Evolutionary conservation across 2,113 vertebrate genomes (phyloP).

Genomic region (Mungos mungo): DNA sequence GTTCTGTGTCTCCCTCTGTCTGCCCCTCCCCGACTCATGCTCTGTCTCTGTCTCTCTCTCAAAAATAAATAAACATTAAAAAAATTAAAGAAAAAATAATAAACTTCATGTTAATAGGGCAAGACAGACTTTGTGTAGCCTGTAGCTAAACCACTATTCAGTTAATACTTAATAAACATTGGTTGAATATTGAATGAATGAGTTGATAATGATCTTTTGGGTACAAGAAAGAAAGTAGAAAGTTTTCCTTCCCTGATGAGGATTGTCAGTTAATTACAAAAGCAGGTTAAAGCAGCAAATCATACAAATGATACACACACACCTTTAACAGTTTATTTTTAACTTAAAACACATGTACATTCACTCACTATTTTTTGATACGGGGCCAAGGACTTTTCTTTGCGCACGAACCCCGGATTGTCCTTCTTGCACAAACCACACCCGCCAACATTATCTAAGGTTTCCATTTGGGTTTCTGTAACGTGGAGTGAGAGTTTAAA

Average conservation of each 20-base stretch:
- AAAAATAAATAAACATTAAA: too few species aligned
- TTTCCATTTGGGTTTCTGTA: constrained; percentile 42
- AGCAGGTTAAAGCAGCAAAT: neutral
- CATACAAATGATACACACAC: neutral
- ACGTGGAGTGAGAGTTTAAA: constrained; percentile 24
- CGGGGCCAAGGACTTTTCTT: constrained; percentile 43
- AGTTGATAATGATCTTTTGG: neutral
- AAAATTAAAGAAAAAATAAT: too few species aligned
- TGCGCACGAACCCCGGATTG: neutral
- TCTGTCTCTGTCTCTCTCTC: too few species aligned
- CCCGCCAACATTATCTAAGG: neutral
- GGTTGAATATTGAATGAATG: neutral
- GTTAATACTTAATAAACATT: neutral
- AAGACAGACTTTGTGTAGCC: neutral
- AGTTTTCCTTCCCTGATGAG: neutral
- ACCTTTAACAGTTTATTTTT: constrained; percentile 47
- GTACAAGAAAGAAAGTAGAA: neutral
- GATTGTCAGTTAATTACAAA: neutral
- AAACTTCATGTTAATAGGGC: neutral
- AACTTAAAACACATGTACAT: constrained; percentile 53
- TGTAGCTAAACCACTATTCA: neutral
- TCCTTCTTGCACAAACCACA: constrained; percentile 14
- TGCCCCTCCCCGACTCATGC: too few species aligned
- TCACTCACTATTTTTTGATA: constrained; percentile 20
- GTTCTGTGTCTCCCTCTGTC: too few species aligned